Evolutionary conservation across 2,113 vertebrate genomes (phyloP), one percentile per base, ranked within the genome.

Genomic region (Catharus fuscescens): DNA sequence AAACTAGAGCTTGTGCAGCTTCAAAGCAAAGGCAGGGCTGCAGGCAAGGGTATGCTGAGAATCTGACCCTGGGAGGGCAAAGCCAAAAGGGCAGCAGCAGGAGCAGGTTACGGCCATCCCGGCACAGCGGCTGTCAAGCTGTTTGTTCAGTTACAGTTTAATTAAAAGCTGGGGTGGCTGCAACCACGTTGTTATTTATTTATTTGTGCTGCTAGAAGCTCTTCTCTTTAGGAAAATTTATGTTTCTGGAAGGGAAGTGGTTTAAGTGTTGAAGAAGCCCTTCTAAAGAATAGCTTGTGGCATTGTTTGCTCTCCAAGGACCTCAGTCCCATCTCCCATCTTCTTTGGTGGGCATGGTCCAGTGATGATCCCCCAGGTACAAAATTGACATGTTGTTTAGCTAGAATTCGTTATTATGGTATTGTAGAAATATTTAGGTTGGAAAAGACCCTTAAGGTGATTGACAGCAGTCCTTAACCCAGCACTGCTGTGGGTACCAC

Each of bases 141-240:
- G 90, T 95, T 97, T 97, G 91, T 92, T 92, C 90, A 95, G 86
- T 95, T 97, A 92, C 36, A 7, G 2, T 85, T 95, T 94, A 93
- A 96, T 97, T 95, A 96, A 97, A 92, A 82, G 72, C 71, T 61
- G n/a, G 18, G 64, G 28, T 4, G 9, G 34, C 80, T 92, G 74
- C 44, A 60, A 65, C 32, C 76, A n/a, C 20, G 0, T 18, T 6
- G 2, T 78, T 92, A 44, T 54, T 93, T 96, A 78, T 87, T 93
- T 92, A 73, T 88, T 93, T 81, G 57, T 83, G 48, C 32, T 7
- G 3, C 32, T 61, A 60, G 70, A 74, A 67, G 64, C 42, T 74
- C 45, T 70, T 76, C 56, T 84, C 53, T 60, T 70, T 34, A 76
- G 59, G 54, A 17, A 48, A 40, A 60, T 42, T 76, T 62, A 11